These are phyloP conservation scores for Spisula solida DNA, from an alignment of 2,888 invertebrate genomes.

Conservation along the genomic window DNA sequence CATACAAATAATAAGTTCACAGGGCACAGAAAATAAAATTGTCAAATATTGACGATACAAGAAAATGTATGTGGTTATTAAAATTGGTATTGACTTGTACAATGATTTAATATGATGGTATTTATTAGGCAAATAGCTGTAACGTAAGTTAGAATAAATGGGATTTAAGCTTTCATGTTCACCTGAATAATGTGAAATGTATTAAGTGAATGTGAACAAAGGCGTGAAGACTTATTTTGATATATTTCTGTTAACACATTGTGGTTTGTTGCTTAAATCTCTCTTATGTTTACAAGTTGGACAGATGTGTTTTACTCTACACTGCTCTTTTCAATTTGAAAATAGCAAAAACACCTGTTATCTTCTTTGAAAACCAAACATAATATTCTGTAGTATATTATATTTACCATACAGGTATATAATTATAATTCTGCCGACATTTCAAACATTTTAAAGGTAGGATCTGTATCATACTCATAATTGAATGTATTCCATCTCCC, in stretches of 20 bases:
- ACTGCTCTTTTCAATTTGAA: background rate
- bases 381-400: background rate
- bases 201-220: background rate
- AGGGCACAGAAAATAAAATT: conserved; percentile 7
- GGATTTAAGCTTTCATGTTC: background rate
- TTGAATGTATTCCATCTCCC: too few relatives aligned
- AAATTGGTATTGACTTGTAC: background rate
- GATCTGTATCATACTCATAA: too few relatives aligned
- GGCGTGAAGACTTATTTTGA: background rate
- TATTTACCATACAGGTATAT: too few relatives aligned
- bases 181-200: background rate
- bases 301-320: background rate
- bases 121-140: background rate
- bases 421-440: too few relatives aligned
- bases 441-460: too few relatives aligned
- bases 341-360: conserved; percentile 2
- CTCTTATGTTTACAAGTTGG: background rate
- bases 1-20: conserved; percentile 13
- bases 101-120: background rate
- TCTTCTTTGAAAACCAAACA: background rate
- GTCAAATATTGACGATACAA: conserved; percentile 2
- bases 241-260: background rate
- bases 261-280: background rate
- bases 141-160: background rate
- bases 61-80: background rate